Conservation (phyloP, 1,140 invertebrate genomes). For the Camponotus vicinus region DNA sequence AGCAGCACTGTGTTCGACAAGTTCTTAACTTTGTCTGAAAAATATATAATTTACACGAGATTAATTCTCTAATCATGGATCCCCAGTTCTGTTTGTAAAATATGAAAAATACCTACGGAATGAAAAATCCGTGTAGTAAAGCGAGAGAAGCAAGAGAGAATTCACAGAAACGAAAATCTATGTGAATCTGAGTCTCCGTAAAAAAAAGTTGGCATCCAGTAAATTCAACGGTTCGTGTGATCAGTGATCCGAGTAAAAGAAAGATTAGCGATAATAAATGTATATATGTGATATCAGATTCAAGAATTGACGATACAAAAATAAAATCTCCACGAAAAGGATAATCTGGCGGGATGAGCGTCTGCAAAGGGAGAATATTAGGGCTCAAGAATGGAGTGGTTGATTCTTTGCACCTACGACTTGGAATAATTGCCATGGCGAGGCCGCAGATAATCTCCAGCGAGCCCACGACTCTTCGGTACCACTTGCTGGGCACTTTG, state of each 20-base stretch:
- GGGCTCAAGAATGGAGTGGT: conserved; percentile 10
- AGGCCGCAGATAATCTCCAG: conserved; percentile 96
- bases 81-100: background rate
- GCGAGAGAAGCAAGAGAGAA: background rate
- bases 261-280: background rate
- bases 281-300: background rate
- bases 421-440: conserved; percentile 95
- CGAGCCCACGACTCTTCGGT: conserved; percentile 94
- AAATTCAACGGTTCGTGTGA: background rate
- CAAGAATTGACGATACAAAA: background rate
- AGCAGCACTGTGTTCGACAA: conserved; percentile 94
- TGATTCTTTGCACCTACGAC: conserved; percentile 89
- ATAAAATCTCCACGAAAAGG: background rate
- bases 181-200: background rate
- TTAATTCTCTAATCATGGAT: conserved; percentile 1
- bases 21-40: conserved; percentile 95
- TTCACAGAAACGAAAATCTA: background rate
- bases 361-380: background rate
- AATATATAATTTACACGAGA: conserved; percentile 10
- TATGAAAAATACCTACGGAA: background rate
- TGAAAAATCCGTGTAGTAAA: background rate
- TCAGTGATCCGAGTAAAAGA: background rate
- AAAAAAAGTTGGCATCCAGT: conserved; percentile 2
- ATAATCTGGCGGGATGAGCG: background rate
- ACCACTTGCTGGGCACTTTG: conserved; percentile 97